Evolutionary conservation across 2,888 invertebrate species (phyloP).

Genomic region (Rhabditoides inermis): DNA sequence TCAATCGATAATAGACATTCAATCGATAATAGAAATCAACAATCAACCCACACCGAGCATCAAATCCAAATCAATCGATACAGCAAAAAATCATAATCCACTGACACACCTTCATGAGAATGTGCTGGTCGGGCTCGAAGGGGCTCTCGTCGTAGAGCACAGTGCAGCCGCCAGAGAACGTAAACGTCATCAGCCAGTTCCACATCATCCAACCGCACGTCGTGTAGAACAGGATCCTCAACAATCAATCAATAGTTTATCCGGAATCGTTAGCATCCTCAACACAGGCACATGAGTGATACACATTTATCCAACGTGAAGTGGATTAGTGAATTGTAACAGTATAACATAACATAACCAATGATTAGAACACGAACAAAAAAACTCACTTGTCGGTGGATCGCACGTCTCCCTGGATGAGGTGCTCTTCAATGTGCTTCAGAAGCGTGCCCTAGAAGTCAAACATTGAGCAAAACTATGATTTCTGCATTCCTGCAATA

Average conservation of each 20-base stretch:
- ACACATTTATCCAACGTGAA: too few relatives aligned
- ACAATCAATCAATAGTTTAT: too few relatives aligned
- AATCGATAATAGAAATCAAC: too few relatives aligned
- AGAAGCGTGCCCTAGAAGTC: conserved; percentile 59
- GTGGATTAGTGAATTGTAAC: too few relatives aligned
- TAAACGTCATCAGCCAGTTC: conserved; percentile 58
- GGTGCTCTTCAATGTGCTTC: conserved; percentile 60
- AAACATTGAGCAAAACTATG: background rate
- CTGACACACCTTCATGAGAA: conserved; percentile 57
- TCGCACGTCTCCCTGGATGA: conserved; percentile 57
- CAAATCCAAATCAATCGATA: background rate
- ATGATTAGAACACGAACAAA: too few relatives aligned
- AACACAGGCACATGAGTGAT: too few relatives aligned
- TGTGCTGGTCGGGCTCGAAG: conserved; percentile 55
- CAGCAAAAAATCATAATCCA: conserved; percentile 40
- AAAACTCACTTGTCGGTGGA: too few relatives aligned
- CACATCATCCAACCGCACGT: conserved; percentile 64
- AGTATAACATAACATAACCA: too few relatives aligned
- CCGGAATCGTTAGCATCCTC: too few relatives aligned
- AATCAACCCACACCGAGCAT: too few relatives aligned
- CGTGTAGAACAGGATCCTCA: conserved; percentile 60
- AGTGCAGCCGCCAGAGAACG: conserved; percentile 50
- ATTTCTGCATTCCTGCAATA: background rate
- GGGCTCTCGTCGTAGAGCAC: conserved; percentile 61
- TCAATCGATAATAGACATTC: background rate